A percentile compares a stretch with the other conserved stretches of the same genome.
Evolutionary conservation across 2,113 vertebrate species (phyloP).

Genomic region (Pelecanoides urinatrix): DNA sequence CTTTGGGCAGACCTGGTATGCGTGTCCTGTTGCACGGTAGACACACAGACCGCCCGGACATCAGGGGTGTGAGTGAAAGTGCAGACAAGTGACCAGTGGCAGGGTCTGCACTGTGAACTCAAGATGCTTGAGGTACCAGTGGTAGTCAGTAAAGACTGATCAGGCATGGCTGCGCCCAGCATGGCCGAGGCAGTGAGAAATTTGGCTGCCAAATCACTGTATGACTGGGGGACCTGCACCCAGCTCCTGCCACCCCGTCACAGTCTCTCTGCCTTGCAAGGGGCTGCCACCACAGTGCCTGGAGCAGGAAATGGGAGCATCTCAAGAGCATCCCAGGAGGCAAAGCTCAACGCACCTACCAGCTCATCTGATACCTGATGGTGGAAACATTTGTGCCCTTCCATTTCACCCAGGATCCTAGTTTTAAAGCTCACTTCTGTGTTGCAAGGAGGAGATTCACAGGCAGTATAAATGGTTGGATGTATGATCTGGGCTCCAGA

Average conservation of each 20-base stretch:
- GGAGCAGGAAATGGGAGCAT: neutral
- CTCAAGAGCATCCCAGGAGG: neutral
- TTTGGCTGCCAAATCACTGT: neutral
- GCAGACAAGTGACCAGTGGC: neutral
- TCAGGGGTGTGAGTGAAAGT: neutral
- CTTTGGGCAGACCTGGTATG: neutral
- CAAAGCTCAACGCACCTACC: neutral
- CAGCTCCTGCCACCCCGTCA: neutral
- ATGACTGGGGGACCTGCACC: rapidly evolving
- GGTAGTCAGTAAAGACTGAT: no score
- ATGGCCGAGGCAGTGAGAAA: neutral
- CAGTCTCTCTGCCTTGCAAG: neutral
- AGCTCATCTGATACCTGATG: neutral
- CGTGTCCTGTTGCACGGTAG: neutral
- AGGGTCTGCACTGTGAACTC: no score
- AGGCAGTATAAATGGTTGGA: neutral
- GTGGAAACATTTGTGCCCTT: neutral
- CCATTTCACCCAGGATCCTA: neutral
- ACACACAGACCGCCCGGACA: neutral
- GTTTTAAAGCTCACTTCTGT: neutral
- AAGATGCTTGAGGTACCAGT: no score
- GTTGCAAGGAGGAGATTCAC: neutral
- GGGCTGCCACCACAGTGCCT: neutral
- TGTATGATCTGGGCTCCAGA: neutral
- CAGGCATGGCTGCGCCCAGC: no score